phyloP scores from a whole-genome alignment of 2,113 vertebrate genomes.

The Peromyscus californicus region DNA sequence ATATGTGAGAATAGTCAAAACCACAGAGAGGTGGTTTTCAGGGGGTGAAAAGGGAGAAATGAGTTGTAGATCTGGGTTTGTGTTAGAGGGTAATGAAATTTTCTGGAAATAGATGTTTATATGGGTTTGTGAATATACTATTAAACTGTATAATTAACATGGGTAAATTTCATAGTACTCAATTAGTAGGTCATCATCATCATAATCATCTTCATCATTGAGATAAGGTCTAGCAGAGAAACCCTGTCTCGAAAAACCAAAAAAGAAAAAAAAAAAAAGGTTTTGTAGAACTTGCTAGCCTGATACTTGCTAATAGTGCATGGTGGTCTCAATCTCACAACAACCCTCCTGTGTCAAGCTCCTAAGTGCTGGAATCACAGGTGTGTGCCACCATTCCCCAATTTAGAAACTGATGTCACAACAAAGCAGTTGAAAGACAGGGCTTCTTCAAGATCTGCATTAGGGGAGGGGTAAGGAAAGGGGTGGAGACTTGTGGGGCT shows the following conservation, averaged over 20 bases:
- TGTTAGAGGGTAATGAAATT: neutral
- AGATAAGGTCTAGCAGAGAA: neutral
- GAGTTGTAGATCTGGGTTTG: neutral
- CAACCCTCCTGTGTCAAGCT: neutral
- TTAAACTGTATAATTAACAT: neutral
- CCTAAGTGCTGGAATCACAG: neutral
- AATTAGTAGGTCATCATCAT: neutral
- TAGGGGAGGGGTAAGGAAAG: neutral
- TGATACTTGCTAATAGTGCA: neutral
- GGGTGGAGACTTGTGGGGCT: neutral
- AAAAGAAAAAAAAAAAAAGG: no score
- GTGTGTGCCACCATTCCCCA: neutral
- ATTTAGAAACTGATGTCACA: neutral
- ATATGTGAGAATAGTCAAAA: neutral
- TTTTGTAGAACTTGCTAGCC: neutral
- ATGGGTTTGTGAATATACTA: neutral
- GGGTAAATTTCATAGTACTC: neutral
- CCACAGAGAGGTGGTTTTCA: neutral
- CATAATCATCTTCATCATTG: neutral
- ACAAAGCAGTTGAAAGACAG: neutral
- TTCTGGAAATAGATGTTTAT: neutral
- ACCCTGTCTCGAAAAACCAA: no score
- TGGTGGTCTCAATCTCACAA: neutral
- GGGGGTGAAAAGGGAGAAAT: neutral
- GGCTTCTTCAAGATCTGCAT: neutral